These are phyloP conservation scores for Pseudocheirus occidentalis DNA, from an alignment of 2,797 vertebrate species.

Conservation along the genomic window DNA sequence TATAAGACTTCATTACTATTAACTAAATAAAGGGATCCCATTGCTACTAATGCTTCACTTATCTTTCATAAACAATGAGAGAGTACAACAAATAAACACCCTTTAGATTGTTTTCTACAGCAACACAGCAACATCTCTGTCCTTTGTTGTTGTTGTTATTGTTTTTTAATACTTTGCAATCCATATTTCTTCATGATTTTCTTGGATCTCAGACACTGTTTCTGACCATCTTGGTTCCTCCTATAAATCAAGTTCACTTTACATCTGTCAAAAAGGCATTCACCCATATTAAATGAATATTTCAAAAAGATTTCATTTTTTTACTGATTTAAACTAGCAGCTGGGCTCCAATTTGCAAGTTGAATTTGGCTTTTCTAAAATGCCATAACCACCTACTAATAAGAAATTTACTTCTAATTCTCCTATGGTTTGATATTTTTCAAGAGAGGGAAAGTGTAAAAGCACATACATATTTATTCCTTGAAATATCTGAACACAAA, in stretches of 20 bases:
- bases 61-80: slow-evolving; percentile 57
- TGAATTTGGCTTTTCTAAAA: slow-evolving; percentile 72
- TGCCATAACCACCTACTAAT: slow-evolving; percentile 68
- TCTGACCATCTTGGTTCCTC: slow-evolving; percentile 40
- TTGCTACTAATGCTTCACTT: slow-evolving; percentile 55
- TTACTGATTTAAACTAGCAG: slow-evolving; percentile 72
- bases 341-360: slow-evolving; percentile 75
- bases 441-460: slow-evolving; percentile 67
- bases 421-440: slow-evolving; percentile 70
- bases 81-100: slow-evolving; percentile 56
- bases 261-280: slow-evolving; percentile 65
- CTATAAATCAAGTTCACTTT: slow-evolving; percentile 55
- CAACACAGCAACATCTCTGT: slow-evolving; percentile 40
- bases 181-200: slow-evolving; percentile 49
- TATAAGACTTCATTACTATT: slow-evolving; percentile 62
- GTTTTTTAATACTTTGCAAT: slow-evolving; percentile 31
- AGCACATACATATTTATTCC: slow-evolving; percentile 73
- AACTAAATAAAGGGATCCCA: slow-evolving; percentile 75
- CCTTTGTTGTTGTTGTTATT: slow-evolving; percentile 56
- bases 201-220: slow-evolving; percentile 60
- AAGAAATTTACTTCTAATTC: slow-evolving; percentile 77
- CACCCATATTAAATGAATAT: slow-evolving; percentile 60
- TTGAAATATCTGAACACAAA: slow-evolving; percentile 72
- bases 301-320: slow-evolving; percentile 79
- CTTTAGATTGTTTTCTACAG: slow-evolving; percentile 47